Evolutionary conservation across 2,797 vertebrate species (phyloP), one percentile per base, ranked within the genome.

Genomic region (Hylomyscus alleni): DNA sequence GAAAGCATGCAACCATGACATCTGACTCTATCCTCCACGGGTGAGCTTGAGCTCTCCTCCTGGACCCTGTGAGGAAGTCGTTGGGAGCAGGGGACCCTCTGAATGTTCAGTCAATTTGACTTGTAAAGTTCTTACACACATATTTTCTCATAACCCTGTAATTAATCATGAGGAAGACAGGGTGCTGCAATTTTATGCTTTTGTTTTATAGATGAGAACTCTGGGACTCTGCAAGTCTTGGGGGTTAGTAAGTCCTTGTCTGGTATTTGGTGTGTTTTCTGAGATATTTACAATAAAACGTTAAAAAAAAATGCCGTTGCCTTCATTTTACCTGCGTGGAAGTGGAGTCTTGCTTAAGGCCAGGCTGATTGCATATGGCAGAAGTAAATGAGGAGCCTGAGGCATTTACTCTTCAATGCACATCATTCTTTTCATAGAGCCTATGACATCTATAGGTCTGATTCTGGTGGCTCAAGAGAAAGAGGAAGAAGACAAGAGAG

Each of bases 121-220:
- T 14, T 78, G 15, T 14, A n/a, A 90, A 67, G 1, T 40, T 87
- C 60, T 87, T 40, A 65, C 24, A 56, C 2, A 73, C 69, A 62
- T 80, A 47, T 85, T 82, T 50, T 82, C n/a, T 76, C 81, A 56
- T 62, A 26, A 37, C 20, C 4, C 40, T 22, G 75, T 50, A 47
- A 90, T 60, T 67, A 40, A 65, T 89, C 67, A 80, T 4, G 34
- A 91, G 56, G 31, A 95, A 67, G 37, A 14, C 37, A 76, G 31
- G 20, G n/a, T n/a, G 24, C 62, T 89, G 34, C 37, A 62, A 56
- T 90, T 81, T 44, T 72, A 87, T 54, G 47, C 19, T 81, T 85
- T 89, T 83, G 75, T 80, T 93, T 96, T 77, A 69, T 14, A 88
- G 14, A 50, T 87, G 58, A 90, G 44, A 22, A 90, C 65, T 65